Base-by-base conservation (phyloP, 2,113 vertebrate genomes). In the Thunnus thynnus region DNA sequence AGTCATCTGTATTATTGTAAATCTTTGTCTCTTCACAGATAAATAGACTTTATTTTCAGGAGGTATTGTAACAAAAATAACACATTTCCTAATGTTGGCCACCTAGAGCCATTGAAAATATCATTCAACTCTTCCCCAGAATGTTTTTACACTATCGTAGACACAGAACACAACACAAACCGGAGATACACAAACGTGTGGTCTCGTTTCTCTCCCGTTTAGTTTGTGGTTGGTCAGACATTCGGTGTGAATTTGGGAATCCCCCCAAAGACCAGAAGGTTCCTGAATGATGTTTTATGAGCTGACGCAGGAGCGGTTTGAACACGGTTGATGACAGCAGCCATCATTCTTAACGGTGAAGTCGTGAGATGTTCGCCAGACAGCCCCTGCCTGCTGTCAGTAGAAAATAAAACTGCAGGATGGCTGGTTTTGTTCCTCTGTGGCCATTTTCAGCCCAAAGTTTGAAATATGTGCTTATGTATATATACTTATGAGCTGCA, bases 1-100 rank as follows among this genome's bases (percentile, higher is more conserved):
- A 57, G 63, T 90, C 84, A 50, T 87, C 63, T 86, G 84, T 82
- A 86, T 86, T 71, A 81, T 73, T 89, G 89, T 93, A 91, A 93
- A 93, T 92, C 87, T 91, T 79, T 89, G 86, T 90, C 75, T 91
- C 83, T 89, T 90, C 84, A 91, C 93, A 94, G 88, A 93, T 94
- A 93, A 92, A 93, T 94, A 94, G 88, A 93, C 82, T 94, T 91
- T 84, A 90, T 91, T 76, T 90, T 85, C 83, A 84, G 91, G 87
- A 92, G 89, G 89, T 94, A 93, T 93, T 93, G 91, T 93, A 92
- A 94, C 90, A 94, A 93, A 93, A 94, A 94, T 93, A 94, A 92
- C 83, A 85, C 86, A 86, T 93, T 90, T 89, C 60, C 86, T 91
- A 92, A 88, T 16, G 64, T 44, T 90, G 86, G 85, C 92, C 61